Evolutionary conservation across 1,140 invertebrate genomes (phyloP).

Genomic region (Orussus abietinus): DNA sequence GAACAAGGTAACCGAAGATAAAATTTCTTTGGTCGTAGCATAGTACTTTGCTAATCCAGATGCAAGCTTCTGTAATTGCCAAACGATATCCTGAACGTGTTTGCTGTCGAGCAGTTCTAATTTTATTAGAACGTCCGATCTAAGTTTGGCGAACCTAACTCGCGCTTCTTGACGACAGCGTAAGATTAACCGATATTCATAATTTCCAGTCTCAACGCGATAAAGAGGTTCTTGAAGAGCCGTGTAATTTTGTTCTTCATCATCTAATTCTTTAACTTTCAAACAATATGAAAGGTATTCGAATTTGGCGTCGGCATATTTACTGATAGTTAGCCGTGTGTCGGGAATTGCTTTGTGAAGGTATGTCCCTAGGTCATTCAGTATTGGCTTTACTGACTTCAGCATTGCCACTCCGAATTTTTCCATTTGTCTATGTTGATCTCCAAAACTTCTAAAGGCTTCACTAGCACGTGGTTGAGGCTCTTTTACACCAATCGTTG

Average conservation of each 20-base stretch:
- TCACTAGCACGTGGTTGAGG: slow-evolving; percentile 92
- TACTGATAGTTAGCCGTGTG: slow-evolving; percentile 93
- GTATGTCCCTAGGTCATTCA: slow-evolving; percentile 93
- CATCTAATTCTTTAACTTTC: slow-evolving; percentile 97
- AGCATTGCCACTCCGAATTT: slow-evolving; percentile 87
- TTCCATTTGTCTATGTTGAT: slow-evolving; percentile 90
- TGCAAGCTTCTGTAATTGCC: slow-evolving; percentile 77
- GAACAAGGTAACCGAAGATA: slow-evolving; percentile 77
- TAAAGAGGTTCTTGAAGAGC: slow-evolving; percentile 95
- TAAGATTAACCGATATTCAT: slow-evolving; percentile 93
- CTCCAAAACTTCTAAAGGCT: slow-evolving; percentile 92
- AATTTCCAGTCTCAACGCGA: slow-evolving; percentile 97
- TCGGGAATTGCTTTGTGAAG: slow-evolving; percentile 97
- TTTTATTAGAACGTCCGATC: slow-evolving; percentile 95
- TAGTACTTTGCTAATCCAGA: slow-evolving; percentile 77
- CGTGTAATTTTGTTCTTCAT: slow-evolving; percentile 93
- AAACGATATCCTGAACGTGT: slow-evolving; percentile 91
- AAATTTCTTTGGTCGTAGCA: slow-evolving; percentile 60
- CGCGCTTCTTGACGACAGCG: slow-evolving; percentile 93
- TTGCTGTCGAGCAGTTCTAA: slow-evolving; percentile 96
- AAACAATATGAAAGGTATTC: slow-evolving; percentile 98
- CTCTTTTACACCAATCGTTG: slow-evolving; percentile 90
- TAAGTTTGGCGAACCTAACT: slow-evolving; percentile 82
- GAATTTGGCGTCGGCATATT: slow-evolving; percentile 97
- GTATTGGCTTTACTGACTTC: slow-evolving; percentile 87